A percentile compares a stretch with the other conserved stretches of the same genome.
phyloP scores from a whole-genome alignment of 2,797 vertebrate genomes.

The Chiloscyllium punctatum region DNA sequence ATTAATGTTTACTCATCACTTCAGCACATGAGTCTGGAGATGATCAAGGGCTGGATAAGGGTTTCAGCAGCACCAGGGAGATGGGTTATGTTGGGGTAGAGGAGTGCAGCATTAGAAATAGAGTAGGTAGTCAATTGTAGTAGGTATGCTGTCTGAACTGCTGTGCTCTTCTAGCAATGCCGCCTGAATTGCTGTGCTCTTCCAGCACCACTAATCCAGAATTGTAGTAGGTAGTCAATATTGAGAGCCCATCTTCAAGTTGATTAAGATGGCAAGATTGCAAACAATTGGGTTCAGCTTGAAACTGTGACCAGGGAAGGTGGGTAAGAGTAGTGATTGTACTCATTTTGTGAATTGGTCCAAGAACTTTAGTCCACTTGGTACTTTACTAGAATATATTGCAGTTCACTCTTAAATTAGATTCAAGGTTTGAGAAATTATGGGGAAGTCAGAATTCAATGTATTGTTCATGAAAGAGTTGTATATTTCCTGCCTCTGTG shows the following conservation, averaged over 20 bases:
- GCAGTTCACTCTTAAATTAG: not conserved
- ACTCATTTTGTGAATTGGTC: not conserved
- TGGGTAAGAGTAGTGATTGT: not conserved
- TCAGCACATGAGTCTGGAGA: not conserved
- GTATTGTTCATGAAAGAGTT: not conserved
- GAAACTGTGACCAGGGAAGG: not conserved
- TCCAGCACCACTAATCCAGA: no score
- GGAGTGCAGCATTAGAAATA: not conserved
- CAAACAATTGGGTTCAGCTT: no score
- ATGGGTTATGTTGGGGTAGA: not conserved
- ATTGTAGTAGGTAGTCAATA: not conserved
- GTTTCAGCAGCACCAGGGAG: not conserved
- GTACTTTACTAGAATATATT: not conserved
- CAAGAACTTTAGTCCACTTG: not conserved
- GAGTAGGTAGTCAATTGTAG: not conserved
- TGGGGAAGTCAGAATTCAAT: not conserved
- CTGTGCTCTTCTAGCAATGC: no score
- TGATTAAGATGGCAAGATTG: not conserved
- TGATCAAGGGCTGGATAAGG: not conserved
- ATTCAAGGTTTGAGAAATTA: not conserved
- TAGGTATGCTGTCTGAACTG: no score
- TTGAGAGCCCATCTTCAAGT: not conserved
- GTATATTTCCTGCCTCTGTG: not conserved
- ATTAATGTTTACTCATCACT: not conserved
- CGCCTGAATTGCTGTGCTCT: no score